phyloP scores from a whole-genome alignment of 2,888 invertebrate genomes.

The Pammene fasciana region DNA sequence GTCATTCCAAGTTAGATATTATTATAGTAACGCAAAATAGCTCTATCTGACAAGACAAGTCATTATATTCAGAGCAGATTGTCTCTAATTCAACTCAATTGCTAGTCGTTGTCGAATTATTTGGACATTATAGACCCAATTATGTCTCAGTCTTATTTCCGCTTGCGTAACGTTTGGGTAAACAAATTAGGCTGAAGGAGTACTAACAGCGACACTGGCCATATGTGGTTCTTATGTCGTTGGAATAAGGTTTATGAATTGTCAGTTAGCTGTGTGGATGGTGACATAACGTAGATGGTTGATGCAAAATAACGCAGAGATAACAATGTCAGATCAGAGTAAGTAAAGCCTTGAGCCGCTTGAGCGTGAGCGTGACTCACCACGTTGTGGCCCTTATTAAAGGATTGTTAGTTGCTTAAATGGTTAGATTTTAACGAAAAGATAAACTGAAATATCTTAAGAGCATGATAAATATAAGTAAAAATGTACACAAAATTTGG shows the following conservation, averaged over 20 bases:
- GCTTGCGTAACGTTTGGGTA: constrained; percentile 25
- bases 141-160: constrained; percentile 20
- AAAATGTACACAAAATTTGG: too few species aligned
- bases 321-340: constrained; percentile 19
- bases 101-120: constrained; percentile 37
- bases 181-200: constrained; percentile 7
- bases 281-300: constrained; percentile 25
- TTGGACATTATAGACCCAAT: constrained; percentile 29
- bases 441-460: too few species aligned
- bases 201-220: background rate
- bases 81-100: constrained; percentile 38
- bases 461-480: too few species aligned
- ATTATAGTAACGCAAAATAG: too few species aligned
- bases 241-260: too few species aligned
- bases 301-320: constrained; percentile 21
- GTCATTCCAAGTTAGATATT: constrained; percentile 21
- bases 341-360: constrained; percentile 1
- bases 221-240: too few species aligned
- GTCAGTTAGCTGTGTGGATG: too few species aligned
- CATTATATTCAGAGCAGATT: constrained; percentile 18
- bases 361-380: constrained; percentile 8
- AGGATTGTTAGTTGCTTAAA: constrained; percentile 1
- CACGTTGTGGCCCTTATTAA: background rate
- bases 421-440: background rate
- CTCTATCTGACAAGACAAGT: background rate